phyloP scores from a whole-genome alignment of 2,113 vertebrate genomes.

The Pithys albifrons region DNA sequence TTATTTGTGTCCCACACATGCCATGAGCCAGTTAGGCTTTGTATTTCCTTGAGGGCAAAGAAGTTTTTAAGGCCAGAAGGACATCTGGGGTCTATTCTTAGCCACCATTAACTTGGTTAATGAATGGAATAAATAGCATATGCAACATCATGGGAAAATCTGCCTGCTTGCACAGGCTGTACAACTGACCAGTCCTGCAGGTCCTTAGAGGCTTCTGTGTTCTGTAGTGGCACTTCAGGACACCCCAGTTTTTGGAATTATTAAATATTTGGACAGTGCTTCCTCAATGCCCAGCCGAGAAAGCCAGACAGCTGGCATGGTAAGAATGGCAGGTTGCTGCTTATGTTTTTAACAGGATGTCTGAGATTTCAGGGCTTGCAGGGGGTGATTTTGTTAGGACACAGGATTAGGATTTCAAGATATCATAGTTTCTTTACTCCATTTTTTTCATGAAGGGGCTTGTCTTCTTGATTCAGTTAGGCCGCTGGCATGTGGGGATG shows the following conservation, averaged over 20 bases:
- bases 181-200: neutral
- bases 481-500: neutral
- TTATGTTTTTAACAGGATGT: neutral
- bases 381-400: neutral
- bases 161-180: neutral
- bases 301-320: neutral
- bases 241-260: neutral
- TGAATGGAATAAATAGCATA: conserved; percentile 20
- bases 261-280: neutral
- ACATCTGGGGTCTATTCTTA: conserved; percentile 27
- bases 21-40: neutral
- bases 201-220: neutral
- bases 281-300: neutral
- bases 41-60: neutral
- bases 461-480: neutral
- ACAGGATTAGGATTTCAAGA: neutral
- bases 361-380: neutral
- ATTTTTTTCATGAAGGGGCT: neutral
- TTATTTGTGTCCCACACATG: neutral
- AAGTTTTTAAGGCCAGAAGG: conserved; percentile 18
- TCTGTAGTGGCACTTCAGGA: neutral
- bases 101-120: conserved; percentile 7
- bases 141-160: neutral
- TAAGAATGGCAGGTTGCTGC: neutral
- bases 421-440: neutral